phyloP scores from a whole-genome alignment of 2,797 vertebrate genomes.

The Acomys russatus region DNA sequence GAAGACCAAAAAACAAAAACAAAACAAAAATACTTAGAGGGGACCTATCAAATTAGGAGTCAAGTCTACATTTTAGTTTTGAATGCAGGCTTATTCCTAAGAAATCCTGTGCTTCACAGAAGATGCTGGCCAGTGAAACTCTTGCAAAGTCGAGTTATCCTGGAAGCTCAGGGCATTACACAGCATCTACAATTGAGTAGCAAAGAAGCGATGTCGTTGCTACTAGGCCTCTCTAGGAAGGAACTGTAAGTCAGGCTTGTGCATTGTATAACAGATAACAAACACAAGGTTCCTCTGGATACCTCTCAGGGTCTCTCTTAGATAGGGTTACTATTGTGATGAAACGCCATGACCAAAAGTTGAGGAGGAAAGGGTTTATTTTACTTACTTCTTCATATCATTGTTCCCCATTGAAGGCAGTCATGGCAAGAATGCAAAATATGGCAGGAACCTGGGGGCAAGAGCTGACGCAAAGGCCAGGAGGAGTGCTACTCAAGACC shows the following conservation, averaged over 20 bases:
- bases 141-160: conserved; percentile 46
- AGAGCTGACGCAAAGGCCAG: not conserved
- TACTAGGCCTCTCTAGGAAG: conserved; percentile 29
- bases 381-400: not conserved
- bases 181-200: not conserved
- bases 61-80: conserved; percentile 53
- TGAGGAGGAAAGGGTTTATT: not conserved
- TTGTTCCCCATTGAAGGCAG: not conserved
- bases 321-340: not conserved
- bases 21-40: not conserved
- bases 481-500: not conserved
- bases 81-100: conserved; percentile 9
- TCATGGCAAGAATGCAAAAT: not conserved
- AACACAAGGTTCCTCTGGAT: not conserved
- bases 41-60: conserved; percentile 21
- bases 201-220: conserved; percentile 2
- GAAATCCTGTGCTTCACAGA: conserved; percentile 20
- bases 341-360: not conserved
- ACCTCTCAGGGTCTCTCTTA: conserved; percentile 28
- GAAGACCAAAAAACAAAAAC: no score
- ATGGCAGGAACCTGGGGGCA: not conserved
- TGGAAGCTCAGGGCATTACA: not conserved
- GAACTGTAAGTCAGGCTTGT: conserved; percentile 20
- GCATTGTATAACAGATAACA: not conserved
- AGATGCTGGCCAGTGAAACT: conserved; percentile 16